Conservation (phyloP, 2,797 vertebrate species). For the Chaetophractus vellerosus region DNA sequence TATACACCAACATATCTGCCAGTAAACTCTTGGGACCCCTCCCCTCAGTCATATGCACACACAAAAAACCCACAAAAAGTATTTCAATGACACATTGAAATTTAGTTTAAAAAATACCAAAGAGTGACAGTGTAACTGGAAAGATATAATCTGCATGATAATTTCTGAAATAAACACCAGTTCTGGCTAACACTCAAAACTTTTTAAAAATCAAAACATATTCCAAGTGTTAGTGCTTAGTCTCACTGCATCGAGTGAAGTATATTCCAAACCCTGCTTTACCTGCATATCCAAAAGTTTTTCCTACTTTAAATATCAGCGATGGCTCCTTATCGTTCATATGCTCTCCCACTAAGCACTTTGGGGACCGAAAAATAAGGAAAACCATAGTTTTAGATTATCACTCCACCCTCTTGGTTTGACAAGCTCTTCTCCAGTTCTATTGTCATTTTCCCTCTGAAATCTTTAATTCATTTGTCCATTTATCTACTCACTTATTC, state of each 20-base stretch:
- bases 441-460: not conserved
- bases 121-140: not conserved
- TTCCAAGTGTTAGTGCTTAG: not conserved
- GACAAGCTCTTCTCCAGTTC: not conserved
- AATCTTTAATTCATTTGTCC: not conserved
- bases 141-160: not conserved
- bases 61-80: not conserved
- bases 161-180: not conserved
- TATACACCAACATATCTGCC: not conserved
- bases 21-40: not conserved
- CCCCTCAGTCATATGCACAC: not conserved
- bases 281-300: not conserved
- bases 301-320: not conserved
- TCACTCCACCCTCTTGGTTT: not conserved
- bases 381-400: not conserved
- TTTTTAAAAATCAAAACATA: slow-evolving; percentile 27
- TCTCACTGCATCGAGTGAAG: not conserved
- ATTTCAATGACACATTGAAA: slow-evolving; percentile 22
- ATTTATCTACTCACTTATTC: no score
- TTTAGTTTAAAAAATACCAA: slow-evolving; percentile 4
- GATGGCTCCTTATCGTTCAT: not conserved
- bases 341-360: not conserved
- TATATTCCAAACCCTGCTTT: not conserved
- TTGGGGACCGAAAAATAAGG: not conserved
- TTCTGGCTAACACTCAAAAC: not conserved